Evolutionary conservation across 2,888 invertebrate species (phyloP).

Genomic region (Diplazon laetatorius): DNA sequence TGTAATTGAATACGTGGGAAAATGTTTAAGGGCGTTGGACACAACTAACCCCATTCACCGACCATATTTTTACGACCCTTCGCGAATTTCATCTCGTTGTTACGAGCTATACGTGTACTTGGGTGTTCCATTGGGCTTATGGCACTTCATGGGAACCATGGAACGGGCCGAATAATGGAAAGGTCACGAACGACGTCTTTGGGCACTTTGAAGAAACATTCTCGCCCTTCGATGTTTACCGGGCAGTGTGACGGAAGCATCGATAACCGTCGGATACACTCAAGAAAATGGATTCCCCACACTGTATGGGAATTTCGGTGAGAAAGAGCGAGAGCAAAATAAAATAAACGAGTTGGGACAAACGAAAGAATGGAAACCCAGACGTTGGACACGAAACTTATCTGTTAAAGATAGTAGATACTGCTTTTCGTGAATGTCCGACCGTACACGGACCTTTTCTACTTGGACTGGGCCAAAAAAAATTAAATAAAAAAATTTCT

Average conservation of each 20-base stretch:
- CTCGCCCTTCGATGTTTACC: constrained; percentile 28
- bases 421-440: constrained; percentile 19
- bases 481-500: neutral
- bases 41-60: too few relatives aligned
- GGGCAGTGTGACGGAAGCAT: constrained; percentile 38
- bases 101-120: constrained; percentile 25
- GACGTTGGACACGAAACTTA: neutral
- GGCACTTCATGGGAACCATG: neutral
- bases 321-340: neutral
- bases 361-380: neutral
- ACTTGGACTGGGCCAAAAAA: too few relatives aligned
- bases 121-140: constrained; percentile 4
- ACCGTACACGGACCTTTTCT: constrained; percentile 17
- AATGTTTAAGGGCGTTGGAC: neutral
- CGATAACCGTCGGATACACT: constrained; percentile 61
- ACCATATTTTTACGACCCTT: constrained; percentile 12
- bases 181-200: neutral
- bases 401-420: constrained; percentile 11
- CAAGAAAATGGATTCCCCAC: constrained; percentile 62
- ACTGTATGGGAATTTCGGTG: neutral
- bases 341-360: neutral
- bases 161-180: neutral
- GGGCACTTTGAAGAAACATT: neutral
- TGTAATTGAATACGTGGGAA: too few relatives aligned
- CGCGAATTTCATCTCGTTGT: constrained; percentile 42